Conservation (phyloP, 2,888 invertebrate genomes). For the Drosophila mulleri region DNA sequence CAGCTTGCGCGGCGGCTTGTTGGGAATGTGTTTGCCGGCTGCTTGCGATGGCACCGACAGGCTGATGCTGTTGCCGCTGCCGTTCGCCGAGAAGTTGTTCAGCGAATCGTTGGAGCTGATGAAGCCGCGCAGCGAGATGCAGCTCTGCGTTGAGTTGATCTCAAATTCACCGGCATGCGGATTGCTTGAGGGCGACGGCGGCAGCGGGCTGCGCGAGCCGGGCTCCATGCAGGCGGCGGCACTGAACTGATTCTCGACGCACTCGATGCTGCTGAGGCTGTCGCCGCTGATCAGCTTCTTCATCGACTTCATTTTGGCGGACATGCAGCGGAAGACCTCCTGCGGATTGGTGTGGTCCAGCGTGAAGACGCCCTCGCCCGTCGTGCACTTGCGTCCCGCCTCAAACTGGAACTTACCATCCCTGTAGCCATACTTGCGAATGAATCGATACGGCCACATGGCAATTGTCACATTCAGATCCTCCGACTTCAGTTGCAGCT, state of each 20-base stretch:
- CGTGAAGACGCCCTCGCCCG: constrained; percentile 93
- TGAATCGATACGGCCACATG: constrained; percentile 94
- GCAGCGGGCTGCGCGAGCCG: constrained; percentile 92
- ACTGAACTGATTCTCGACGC: constrained; percentile 91
- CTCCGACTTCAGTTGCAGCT: constrained; percentile 89
- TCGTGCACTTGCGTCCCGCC: constrained; percentile 94
- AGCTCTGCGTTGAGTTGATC: constrained; percentile 82
- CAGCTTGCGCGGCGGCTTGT: constrained; percentile 84
- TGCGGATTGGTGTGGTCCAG: constrained; percentile 93
- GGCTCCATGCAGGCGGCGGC: constrained; percentile 92
- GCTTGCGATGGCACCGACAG: constrained; percentile 38
- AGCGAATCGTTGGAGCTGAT: constrained; percentile 84
- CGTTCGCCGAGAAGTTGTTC: constrained; percentile 77
- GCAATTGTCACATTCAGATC: constrained; percentile 88
- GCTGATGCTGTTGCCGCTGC: constrained; percentile 42
- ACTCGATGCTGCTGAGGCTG: constrained; percentile 88
- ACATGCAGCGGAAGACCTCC: constrained; percentile 92
- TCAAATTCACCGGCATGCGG: constrained; percentile 82
- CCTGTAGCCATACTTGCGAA: constrained; percentile 93
- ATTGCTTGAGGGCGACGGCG: constrained; percentile 87
- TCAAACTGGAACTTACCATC: constrained; percentile 95
- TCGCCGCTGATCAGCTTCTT: constrained; percentile 92
- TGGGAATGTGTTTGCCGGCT: constrained; percentile 81
- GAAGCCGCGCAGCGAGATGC: constrained; percentile 81
- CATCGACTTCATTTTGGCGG: constrained; percentile 94